Percentiles rank a stretch among this genome's conserved stretches.
These are phyloP conservation scores for Sorex araneus DNA, from an alignment of 2,113 vertebrate species.

Conservation along the genomic window DNA sequence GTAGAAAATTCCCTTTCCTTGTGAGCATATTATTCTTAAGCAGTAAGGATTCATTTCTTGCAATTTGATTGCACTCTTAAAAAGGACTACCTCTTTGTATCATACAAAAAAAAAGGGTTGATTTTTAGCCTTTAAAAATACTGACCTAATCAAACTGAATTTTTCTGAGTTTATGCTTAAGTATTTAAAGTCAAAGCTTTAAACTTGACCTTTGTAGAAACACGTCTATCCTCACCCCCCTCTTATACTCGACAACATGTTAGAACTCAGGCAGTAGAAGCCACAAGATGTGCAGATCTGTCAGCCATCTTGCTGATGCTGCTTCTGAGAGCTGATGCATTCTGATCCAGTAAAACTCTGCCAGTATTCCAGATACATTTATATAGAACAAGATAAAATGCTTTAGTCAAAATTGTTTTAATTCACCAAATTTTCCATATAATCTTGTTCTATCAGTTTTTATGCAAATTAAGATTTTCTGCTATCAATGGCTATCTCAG, in stretches of 20 bases:
- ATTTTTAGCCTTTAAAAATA: constrained; percentile 51
- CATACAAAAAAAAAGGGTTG: neutral
- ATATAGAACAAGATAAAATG: constrained; percentile 67
- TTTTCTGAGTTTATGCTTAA: constrained; percentile 20
- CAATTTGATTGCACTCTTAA: constrained; percentile 33
- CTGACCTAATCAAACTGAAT: neutral
- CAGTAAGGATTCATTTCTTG: neutral
- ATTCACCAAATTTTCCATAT: constrained; percentile 43
- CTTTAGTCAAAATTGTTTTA: constrained; percentile 20
- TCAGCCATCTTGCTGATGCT: constrained; percentile 77
- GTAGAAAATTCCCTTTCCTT: constrained; percentile 56
- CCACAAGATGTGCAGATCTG: constrained; percentile 73
- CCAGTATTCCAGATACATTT: constrained; percentile 51
- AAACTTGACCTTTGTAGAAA: constrained; percentile 55
- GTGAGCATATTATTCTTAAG: constrained; percentile 65
- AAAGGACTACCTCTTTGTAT: constrained; percentile 42
- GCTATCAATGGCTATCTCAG: neutral
- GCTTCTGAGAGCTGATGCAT: constrained; percentile 74
- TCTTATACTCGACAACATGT: constrained; percentile 77
- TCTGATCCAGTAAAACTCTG: constrained; percentile 75
- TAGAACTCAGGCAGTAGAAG: constrained; percentile 80
- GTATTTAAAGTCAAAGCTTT: constrained; percentile 67
- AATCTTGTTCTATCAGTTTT: neutral
- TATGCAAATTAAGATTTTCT: neutral
- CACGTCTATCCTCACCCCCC: constrained; percentile 66